A percentile compares a stretch with the other conserved stretches of the same genome.
These are phyloP conservation scores for Metacarcinus magister DNA, from an alignment of 2,888 invertebrate species.

Conservation along the genomic window DNA sequence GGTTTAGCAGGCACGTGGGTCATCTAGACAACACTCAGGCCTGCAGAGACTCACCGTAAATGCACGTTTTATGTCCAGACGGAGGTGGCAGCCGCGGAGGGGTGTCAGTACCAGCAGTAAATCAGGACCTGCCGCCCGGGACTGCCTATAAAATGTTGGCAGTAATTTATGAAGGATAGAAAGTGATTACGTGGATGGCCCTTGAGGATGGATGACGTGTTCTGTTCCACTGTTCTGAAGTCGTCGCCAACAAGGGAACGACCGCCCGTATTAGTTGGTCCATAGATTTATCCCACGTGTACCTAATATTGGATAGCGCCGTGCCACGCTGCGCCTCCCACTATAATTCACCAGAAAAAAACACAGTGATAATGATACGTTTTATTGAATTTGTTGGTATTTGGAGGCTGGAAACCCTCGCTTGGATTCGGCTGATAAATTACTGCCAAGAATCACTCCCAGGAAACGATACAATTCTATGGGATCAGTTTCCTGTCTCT, in stretches of 20 bases:
- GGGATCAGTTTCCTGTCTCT: conserved; percentile 41
- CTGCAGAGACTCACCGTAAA: background rate
- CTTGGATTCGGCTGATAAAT: background rate
- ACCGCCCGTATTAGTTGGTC: background rate
- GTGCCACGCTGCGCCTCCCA: no score
- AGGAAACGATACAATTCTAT: conserved; percentile 39
- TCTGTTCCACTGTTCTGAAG: background rate
- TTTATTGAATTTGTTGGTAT: background rate
- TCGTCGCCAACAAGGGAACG: background rate
- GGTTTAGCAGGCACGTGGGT: background rate
- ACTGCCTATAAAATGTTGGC: conserved; percentile 41
- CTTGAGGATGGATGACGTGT: background rate
- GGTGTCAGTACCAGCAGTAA: background rate
- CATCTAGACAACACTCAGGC: background rate
- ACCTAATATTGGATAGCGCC: no score
- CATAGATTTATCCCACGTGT: background rate
- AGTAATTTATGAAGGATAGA: conserved; percentile 54
- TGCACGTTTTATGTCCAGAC: background rate
- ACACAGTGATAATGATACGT: background rate
- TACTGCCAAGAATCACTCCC: conserved; percentile 28
- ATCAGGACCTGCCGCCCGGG: background rate
- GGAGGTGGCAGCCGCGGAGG: background rate
- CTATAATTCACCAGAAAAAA: background rate
- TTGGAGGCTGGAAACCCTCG: background rate
- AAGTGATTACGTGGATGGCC: conserved; percentile 50